phyloP scores from a whole-genome alignment of 2,113 vertebrate species.

The Corvus cornix region DNA sequence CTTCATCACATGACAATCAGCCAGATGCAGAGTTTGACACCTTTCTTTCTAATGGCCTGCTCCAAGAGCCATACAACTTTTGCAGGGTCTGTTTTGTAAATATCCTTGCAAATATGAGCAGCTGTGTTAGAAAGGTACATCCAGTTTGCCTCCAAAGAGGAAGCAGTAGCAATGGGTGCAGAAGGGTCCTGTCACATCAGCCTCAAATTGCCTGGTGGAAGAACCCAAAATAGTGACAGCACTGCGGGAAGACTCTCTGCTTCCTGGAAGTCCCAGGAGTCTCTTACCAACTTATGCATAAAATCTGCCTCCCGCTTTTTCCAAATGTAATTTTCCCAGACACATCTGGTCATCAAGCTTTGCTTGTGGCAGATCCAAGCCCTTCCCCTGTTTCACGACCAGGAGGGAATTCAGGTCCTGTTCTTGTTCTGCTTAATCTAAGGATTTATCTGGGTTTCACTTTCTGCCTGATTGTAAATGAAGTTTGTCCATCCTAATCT shows the following conservation, averaged over 20 bases:
- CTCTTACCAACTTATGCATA: background rate
- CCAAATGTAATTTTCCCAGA: background rate
- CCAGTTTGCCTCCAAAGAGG: background rate
- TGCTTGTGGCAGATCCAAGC: background rate
- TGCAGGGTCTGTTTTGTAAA: background rate
- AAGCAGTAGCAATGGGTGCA: background rate
- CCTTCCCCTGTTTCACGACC: background rate
- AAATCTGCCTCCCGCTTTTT: background rate
- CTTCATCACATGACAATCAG: background rate
- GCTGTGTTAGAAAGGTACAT: background rate
- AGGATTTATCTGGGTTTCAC: constrained; percentile 11
- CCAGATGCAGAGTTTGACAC: background rate
- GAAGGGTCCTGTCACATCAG: background rate
- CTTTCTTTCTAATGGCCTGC: background rate
- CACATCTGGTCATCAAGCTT: background rate
- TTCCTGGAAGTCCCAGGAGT: background rate
- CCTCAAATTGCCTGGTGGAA: background rate
- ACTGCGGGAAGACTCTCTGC: background rate
- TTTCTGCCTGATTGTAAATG: background rate
- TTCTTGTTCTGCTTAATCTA: background rate
- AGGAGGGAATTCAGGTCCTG: background rate
- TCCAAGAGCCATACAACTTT: background rate
- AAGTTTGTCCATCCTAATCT: constrained; percentile 23
- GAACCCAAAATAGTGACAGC: background rate
- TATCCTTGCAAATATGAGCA: background rate